Evolutionary conservation across 2,113 vertebrate species (phyloP), one percentile per base, ranked within the genome.

Genomic region (Poeciliopsis occidentalis): DNA sequence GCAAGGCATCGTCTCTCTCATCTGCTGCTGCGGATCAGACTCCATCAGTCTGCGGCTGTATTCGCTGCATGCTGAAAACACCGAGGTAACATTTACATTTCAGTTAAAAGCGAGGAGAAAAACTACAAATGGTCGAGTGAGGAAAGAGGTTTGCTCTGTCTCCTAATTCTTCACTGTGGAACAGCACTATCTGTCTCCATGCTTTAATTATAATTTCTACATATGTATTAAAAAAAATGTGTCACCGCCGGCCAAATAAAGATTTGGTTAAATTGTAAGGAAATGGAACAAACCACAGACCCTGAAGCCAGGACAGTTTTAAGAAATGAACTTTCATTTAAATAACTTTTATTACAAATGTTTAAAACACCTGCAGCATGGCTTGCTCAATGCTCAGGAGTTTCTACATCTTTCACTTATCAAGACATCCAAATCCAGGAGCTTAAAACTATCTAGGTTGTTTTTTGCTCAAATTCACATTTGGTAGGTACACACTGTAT

Each of bases 1-100:
- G 85, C 78, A 22, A 80, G 66, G 41, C 57, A 31, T 37, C 64
- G 44, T 60, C 85, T 82, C 68, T 81, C 81, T 88, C 89, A 73
- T 81, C 87, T 82, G 77, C 67, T 41, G 74, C 81, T 68, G 85
- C 63, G 75, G 66, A 85, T 86, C 81, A 86, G 77, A 54, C 77
- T 86, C 65, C 63, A 78, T 84, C 84, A 54, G 69, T 51, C 69
- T 69, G 76, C 31, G 0, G 63, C 78, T 71, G 63, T 17, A 24
- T 3, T 12, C 13, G 71, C 69, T 82, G 80, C 67, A 78, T 34
- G 70, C 73, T 41, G 67, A 83, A 51, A 63, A 60, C 37, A 26
- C 22, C 0, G 51, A 57, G 51, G 24, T 24, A 57, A 60, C 29
- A 61, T 81, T 78, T 67, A 66, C 64, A 78, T 78, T 65, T 74